Conservation (phyloP, 2,797 vertebrate genomes). For the Pipistrellus nathusii region DNA sequence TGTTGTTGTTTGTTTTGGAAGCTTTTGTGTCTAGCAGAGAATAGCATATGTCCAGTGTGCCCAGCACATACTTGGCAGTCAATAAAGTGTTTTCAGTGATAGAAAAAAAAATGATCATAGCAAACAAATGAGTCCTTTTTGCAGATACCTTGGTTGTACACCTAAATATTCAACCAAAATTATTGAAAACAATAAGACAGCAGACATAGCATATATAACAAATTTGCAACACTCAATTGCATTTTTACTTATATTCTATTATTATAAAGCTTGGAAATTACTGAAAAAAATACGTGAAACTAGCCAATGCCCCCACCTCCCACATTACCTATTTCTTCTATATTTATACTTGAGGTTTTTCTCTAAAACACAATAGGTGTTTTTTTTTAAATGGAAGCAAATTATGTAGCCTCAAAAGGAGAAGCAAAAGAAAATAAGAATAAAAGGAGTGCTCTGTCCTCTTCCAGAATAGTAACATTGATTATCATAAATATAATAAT, state of each 20-base stretch:
- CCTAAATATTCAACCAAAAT: neutral
- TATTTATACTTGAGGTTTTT: conserved; percentile 38
- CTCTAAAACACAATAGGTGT: neutral
- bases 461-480: neutral
- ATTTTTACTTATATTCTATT: neutral
- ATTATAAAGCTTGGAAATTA: neutral
- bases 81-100: neutral
- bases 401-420: conserved; percentile 14
- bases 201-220: neutral
- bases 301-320: neutral
- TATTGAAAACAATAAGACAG: neutral
- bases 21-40: neutral
- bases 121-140: conserved; percentile 10
- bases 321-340: neutral
- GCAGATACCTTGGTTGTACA: neutral
- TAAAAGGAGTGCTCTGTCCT: neutral
- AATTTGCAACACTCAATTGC: neutral
- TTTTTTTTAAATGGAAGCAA: neutral
- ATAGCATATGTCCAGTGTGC: neutral
- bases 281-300: conserved; percentile 11
- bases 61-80: neutral
- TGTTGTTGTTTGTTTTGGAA: conserved; percentile 24
- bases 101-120: conserved; percentile 5
- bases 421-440: conserved; percentile 19
- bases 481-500: conserved; percentile 2